Base-by-base conservation (phyloP, 2,797 vertebrate genomes). In the Ptychadena robeensis region DNA sequence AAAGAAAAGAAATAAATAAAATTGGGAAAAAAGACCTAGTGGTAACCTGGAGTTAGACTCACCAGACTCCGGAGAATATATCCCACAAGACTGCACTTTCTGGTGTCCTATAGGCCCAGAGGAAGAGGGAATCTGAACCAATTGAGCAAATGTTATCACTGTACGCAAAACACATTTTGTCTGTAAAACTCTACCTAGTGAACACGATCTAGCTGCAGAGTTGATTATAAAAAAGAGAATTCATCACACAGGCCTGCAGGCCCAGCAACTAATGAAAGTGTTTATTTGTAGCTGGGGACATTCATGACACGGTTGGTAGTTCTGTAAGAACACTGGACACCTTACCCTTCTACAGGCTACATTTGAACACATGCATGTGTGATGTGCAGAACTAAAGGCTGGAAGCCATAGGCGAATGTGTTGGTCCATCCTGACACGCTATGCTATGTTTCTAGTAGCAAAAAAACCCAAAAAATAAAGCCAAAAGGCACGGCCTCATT, bases 361-460 rank as follows among this genome's bases (percentile, higher is more conserved):
- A 59, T 87, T 87, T 85, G 86, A 89, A 82, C 81, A 85, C 86
- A 88, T 1, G 53, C 87, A 91, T 89, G 88, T 27, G 53, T 25
- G 57, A 78, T 57, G 68, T 76, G 18, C 32, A 66, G 22, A 59
- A 32, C 57, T 78, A 67, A 71, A 61, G 66, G 32, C 59, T 65
- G 14, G 79, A 37, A 67, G 81, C 40, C 61, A 40, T 48, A 37
- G 65, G 66, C 32, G 30, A 83, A 88, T 85, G 87, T 83, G 85
- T 78, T 88, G 79, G 69, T 89, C n/a, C 79, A 76, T 86, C 88
- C 79, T 72, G 75, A 81, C 73, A 69, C 27, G 79, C 40, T 63
- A 89, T 80, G 87, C 88, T 90, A 89, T n/a, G 69, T 88, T 85
- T 90, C 89, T 90, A 89, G 83, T 82, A 86, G 84, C 87, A 88